A percentile compares a stretch with the other conserved stretches of the same genome.
Conservation (phyloP, 1,140 invertebrate genomes). For the Ooceraea biroi region DNA sequence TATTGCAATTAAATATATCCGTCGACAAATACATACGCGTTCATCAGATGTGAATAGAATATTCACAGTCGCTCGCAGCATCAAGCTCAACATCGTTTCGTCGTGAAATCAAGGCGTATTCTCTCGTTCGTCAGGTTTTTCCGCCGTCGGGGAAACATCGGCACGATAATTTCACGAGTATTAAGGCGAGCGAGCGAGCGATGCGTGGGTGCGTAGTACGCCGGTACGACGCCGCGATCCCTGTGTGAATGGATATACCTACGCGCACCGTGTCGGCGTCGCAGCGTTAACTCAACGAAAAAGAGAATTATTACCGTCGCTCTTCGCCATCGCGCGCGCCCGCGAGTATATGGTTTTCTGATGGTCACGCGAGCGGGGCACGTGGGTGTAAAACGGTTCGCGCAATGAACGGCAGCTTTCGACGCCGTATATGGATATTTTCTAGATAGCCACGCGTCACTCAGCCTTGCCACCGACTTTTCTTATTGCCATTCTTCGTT, state of each 20-base stretch:
- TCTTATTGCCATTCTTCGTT: background rate
- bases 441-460: slow-evolving; percentile 51
- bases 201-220: slow-evolving; percentile 36
- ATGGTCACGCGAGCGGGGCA: slow-evolving; percentile 60
- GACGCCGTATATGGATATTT: slow-evolving; percentile 73
- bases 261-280: slow-evolving; percentile 43
- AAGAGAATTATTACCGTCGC: slow-evolving; percentile 64
- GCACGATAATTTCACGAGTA: slow-evolving; percentile 13
- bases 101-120: background rate
- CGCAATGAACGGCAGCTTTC: slow-evolving; percentile 69
- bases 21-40: background rate
- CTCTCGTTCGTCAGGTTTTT: slow-evolving; percentile 1
- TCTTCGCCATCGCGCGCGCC: slow-evolving; percentile 28
- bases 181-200: slow-evolving; percentile 24
- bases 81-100: background rate
- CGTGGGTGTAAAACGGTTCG: slow-evolving; percentile 74
- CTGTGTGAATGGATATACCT: slow-evolving; percentile 73
- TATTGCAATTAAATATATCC: too few relatives aligned
- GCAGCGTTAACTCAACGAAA: slow-evolving; percentile 55
- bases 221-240: slow-evolving; percentile 6
- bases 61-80: background rate
- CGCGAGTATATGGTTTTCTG: slow-evolving; percentile 65
- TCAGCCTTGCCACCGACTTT: background rate
- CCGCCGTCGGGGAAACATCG: slow-evolving; percentile 12
- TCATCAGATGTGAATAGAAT: background rate